Conservation (phyloP, 2,888 invertebrate genomes). For the Panorpa germanica region DNA sequence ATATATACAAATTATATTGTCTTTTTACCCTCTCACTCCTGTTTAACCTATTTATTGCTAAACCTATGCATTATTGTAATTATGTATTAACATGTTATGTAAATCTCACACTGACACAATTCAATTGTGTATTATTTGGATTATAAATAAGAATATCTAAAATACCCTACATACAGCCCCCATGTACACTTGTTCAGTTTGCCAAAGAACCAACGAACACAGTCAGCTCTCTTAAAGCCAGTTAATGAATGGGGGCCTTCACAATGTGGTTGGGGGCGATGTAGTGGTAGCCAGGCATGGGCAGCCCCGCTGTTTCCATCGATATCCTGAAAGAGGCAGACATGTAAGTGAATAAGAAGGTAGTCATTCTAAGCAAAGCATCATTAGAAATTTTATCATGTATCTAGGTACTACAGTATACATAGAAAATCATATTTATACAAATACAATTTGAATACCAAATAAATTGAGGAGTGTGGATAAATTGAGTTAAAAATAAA, state of each 20-base stretch:
- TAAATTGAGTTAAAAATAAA: constrained; percentile 19
- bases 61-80: too few species aligned
- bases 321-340: constrained; percentile 63
- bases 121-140: constrained; percentile 22
- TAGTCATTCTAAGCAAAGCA: too few species aligned
- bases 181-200: constrained; percentile 9
- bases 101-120: too few species aligned
- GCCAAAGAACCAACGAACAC: constrained; percentile 1
- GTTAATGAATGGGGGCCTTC: constrained; percentile 78
- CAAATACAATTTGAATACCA: constrained; percentile 2
- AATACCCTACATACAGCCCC: constrained; percentile 27
- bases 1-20: too few species aligned
- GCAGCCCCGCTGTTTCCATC: constrained; percentile 84
- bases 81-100: too few species aligned
- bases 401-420: too few species aligned
- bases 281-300: constrained; percentile 81
- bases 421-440: too few species aligned
- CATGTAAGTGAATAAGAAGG: background rate
- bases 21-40: too few species aligned
- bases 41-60: too few species aligned
- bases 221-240: background rate
- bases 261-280: constrained; percentile 85
- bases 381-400: too few species aligned
- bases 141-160: constrained; percentile 54
- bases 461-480: background rate